Evolutionary conservation across 2,797 vertebrate species (phyloP).

Genomic region (Lophius americanus): DNA sequence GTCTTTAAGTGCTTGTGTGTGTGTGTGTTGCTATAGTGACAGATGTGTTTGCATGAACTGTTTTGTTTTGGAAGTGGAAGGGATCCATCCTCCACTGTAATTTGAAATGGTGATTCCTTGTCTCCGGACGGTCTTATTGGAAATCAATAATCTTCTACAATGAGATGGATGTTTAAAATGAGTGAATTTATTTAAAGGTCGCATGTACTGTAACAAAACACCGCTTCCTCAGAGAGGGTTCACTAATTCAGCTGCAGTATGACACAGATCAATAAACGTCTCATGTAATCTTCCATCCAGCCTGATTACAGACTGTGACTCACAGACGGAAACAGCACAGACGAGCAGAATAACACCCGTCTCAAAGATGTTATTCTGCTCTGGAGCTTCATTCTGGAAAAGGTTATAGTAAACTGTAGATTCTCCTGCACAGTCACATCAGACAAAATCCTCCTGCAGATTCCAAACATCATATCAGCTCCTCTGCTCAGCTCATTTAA

Average conservation of each 20-base stretch:
- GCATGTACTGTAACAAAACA: neutral
- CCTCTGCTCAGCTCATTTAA: too few relatives aligned
- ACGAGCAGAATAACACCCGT: too few relatives aligned
- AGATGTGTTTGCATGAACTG: slow-evolving; percentile 19
- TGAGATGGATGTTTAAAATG: slow-evolving; percentile 9
- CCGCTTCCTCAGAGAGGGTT: neutral
- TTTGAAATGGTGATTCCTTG: slow-evolving; percentile 21
- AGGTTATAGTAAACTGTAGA: slow-evolving; percentile 55
- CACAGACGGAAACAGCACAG: slow-evolving; percentile 19
- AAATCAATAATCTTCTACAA: slow-evolving; percentile 24
- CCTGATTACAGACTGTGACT: slow-evolving; percentile 15
- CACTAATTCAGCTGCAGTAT: slow-evolving; percentile 4
- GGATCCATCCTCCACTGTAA: slow-evolving; percentile 23
- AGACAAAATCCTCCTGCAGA: slow-evolving; percentile 50
- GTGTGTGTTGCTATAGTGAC: slow-evolving; percentile 57
- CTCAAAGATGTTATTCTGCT: slow-evolving; percentile 35
- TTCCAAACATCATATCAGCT: too few relatives aligned
- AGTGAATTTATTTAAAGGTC: slow-evolving; percentile 6
- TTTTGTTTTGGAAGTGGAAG: slow-evolving; percentile 27
- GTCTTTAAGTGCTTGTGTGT: slow-evolving; percentile 28
- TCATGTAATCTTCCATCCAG: slow-evolving; percentile 19
- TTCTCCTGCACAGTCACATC: slow-evolving; percentile 49
- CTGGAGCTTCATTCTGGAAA: slow-evolving; percentile 53
- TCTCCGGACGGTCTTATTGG: slow-evolving; percentile 17
- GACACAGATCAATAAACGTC: slow-evolving; percentile 22